Conservation (phyloP, 1,140 invertebrate species). For the Aphidius ervi region DNA sequence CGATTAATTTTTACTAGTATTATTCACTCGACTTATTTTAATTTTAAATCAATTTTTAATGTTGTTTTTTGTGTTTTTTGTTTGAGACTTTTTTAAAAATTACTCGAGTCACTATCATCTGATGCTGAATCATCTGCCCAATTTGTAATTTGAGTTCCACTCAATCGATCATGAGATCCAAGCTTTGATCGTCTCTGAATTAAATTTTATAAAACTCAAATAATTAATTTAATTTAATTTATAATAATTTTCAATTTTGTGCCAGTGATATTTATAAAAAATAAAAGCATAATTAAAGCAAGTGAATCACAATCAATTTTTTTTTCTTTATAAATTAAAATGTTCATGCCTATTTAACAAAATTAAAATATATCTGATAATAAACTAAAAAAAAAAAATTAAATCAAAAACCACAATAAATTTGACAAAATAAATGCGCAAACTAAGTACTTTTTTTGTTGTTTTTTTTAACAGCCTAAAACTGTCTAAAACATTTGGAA, state of each 20-base stretch:
- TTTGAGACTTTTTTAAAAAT: not conserved
- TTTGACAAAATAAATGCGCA: not conserved
- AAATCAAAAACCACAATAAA: not conserved
- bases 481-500: too few relatives aligned
- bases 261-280: not conserved
- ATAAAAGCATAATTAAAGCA: slow-evolving; percentile 16
- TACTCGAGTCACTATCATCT: slow-evolving; percentile 9
- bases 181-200: slow-evolving; percentile 7
- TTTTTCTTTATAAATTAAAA: too few relatives aligned
- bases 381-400: slow-evolving; percentile 3
- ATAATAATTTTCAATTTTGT: too few relatives aligned
- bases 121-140: slow-evolving; percentile 6
- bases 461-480: too few relatives aligned
- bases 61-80: not conserved
- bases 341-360: slow-evolving; percentile 9
- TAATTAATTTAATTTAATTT: too few relatives aligned
- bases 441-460: too few relatives aligned
- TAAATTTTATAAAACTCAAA: slow-evolving; percentile 1
- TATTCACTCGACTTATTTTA: too few relatives aligned
- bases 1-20: too few relatives aligned
- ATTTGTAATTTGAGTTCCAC: slow-evolving; percentile 6
- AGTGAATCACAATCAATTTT: not conserved
- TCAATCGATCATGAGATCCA: slow-evolving; percentile 13
- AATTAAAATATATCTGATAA: not conserved
- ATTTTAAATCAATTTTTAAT: not conserved